These are phyloP conservation scores for Pantala flavescens DNA, from an alignment of 1,140 invertebrate species.

Conservation along the genomic window DNA sequence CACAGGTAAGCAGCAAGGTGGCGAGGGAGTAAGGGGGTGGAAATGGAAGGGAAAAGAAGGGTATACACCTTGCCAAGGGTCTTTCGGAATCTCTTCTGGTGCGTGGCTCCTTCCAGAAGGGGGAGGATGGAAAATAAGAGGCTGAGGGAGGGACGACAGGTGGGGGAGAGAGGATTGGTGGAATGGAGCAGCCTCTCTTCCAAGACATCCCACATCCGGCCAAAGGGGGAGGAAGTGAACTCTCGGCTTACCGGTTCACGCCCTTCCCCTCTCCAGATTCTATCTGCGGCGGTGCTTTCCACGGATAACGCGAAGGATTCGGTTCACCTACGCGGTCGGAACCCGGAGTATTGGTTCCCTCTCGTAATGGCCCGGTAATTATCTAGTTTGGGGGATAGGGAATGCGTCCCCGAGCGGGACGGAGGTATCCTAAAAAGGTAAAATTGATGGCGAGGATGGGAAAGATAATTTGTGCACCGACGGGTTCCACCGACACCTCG, in stretches of 20 bases:
- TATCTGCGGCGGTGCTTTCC: neutral
- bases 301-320: too few species aligned
- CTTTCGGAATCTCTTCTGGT: too few species aligned
- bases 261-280: neutral
- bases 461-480: too few species aligned
- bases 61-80: too few species aligned
- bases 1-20: neutral
- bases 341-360: too few species aligned
- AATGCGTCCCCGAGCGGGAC: too few species aligned
- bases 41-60: neutral
- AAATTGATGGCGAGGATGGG: too few species aligned
- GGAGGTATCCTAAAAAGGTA: too few species aligned
- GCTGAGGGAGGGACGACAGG: neutral
- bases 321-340: too few species aligned
- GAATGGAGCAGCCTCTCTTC: neutral
- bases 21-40: neutral
- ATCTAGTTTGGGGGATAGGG: too few species aligned
- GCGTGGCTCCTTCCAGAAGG: neutral
- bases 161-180: neutral
- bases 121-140: neutral
- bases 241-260: constrained; percentile 6
- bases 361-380: too few species aligned
- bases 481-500: too few species aligned
- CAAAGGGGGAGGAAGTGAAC: neutral
- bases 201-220: neutral